Evolutionary conservation across 2,888 invertebrate species (phyloP).

Genomic region (Melieria omissa): DNA sequence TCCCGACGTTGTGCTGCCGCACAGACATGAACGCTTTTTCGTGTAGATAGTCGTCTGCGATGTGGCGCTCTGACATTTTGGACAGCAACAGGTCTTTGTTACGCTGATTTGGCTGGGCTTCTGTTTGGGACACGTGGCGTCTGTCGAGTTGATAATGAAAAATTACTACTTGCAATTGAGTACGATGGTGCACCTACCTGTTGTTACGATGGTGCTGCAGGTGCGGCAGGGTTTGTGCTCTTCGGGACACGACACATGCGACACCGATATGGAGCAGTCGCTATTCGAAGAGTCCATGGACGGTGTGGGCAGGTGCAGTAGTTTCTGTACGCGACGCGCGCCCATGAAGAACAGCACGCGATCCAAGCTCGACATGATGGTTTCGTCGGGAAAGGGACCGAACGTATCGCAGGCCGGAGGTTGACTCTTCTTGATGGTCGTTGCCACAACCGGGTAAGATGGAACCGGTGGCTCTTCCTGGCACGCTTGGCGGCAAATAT

Average conservation of each 20-base stretch:
- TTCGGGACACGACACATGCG: constrained; percentile 28
- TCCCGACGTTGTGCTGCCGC: neutral
- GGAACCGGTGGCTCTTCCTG: constrained; percentile 14
- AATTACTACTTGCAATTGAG: neutral
- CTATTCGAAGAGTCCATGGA: constrained; percentile 23
- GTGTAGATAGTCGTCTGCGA: constrained; percentile 9
- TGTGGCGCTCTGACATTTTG: constrained; percentile 29
- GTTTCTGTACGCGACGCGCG: constrained; percentile 40
- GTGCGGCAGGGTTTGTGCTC: constrained; percentile 17
- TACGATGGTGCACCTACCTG: constrained; percentile 5
- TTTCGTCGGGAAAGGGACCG: constrained; percentile 60
- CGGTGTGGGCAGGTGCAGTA: constrained; percentile 35
- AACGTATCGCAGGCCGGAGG: constrained; percentile 42
- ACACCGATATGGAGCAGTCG: constrained; percentile 31
- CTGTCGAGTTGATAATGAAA: neutral
- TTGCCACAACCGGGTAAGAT: constrained; percentile 32
- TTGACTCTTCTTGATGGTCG: constrained; percentile 39
- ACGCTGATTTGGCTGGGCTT: constrained; percentile 22
- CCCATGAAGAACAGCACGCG: constrained; percentile 52
- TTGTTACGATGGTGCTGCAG: constrained; percentile 23
- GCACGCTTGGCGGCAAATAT: constrained; percentile 11
- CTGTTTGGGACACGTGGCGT: constrained; percentile 12
- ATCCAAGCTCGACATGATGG: constrained; percentile 53
- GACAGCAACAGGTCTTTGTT: constrained; percentile 27
- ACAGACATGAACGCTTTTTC: constrained; percentile 8